Conservation (phyloP, 2,797 vertebrate species). For the Clarias pachynema region DNA sequence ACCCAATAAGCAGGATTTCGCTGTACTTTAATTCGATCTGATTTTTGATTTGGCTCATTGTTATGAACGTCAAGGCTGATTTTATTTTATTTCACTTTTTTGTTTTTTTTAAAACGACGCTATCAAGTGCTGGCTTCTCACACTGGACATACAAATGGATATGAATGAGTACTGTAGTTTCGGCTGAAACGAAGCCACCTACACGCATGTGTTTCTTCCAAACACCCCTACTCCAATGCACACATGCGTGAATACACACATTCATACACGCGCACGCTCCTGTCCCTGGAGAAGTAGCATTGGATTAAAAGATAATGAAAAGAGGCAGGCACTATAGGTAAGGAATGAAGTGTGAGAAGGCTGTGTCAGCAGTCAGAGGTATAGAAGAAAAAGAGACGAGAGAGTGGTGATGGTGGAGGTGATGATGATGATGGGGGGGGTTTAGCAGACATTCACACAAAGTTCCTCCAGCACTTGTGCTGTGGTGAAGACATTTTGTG, state of each 20-base stretch:
- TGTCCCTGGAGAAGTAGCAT: conserved; percentile 36
- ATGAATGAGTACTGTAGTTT: conserved; percentile 14
- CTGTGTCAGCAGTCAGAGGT: conserved; percentile 17
- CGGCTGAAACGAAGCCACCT: conserved; percentile 18
- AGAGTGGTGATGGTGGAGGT: not conserved
- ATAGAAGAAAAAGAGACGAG: conserved; percentile 14
- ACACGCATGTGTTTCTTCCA: not conserved
- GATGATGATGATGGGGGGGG: too few species aligned
- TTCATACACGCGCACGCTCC: not conserved
- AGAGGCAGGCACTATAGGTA: conserved; percentile 38
- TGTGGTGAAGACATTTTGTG: not conserved
- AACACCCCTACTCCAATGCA: not conserved
- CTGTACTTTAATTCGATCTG: not conserved
- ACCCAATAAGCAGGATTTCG: conserved; percentile 17
- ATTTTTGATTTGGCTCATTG: not conserved
- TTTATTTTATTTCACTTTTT: not conserved
- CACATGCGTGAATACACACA: conserved; percentile 2
- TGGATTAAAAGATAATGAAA: conserved; percentile 58
- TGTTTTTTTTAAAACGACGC: not conserved
- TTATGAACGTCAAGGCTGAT: not conserved
- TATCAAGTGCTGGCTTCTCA: not conserved
- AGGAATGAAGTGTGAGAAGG: conserved; percentile 26
- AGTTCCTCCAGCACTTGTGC: conserved; percentile 26
- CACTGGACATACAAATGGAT: not conserved
- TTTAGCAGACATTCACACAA: conserved; percentile 16